phyloP scores from a whole-genome alignment of 2,797 vertebrate species.

The Coilia nasus region DNA sequence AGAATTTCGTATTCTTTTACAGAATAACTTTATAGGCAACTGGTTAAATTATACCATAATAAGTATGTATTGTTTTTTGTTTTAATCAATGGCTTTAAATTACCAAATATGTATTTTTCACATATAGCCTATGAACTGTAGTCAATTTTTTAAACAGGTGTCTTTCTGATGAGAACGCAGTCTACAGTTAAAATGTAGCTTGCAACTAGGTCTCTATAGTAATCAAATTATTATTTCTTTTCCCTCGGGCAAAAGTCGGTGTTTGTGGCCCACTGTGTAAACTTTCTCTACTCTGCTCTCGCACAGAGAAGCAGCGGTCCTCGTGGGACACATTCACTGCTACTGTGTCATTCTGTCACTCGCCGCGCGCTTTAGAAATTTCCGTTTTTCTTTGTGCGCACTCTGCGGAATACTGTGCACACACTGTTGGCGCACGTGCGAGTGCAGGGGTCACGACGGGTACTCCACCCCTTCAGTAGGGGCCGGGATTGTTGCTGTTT shows the following conservation, averaged over 20 bases:
- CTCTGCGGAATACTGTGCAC: slow-evolving; percentile 62
- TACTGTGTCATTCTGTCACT: slow-evolving; percentile 64
- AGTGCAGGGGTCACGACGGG: slow-evolving; percentile 68
- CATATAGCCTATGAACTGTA: no score
- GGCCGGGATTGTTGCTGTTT: slow-evolving; percentile 1
- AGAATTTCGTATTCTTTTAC: not conserved
- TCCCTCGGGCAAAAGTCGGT: not conserved
- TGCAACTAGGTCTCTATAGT: not conserved
- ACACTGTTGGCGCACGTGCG: slow-evolving; percentile 61
- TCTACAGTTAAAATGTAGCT: not conserved
- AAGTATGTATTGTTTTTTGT: not conserved
- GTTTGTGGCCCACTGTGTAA: not conserved
- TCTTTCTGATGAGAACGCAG: not conserved
- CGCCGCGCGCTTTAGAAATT: slow-evolving; percentile 66
- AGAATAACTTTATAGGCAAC: not conserved
- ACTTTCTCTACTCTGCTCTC: slow-evolving; percentile 8
- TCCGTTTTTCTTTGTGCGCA: slow-evolving; percentile 66
- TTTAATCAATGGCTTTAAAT: not conserved
- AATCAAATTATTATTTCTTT: not conserved
- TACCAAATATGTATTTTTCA: not conserved
- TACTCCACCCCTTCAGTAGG: slow-evolving; percentile 44
- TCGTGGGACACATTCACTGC: slow-evolving; percentile 65
- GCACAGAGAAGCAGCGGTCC: slow-evolving; percentile 50
- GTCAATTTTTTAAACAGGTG: no score
- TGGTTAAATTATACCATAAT: not conserved